phyloP scores from a whole-genome alignment of 2,888 invertebrate species.

The Yponomeuta cagnagella region DNA sequence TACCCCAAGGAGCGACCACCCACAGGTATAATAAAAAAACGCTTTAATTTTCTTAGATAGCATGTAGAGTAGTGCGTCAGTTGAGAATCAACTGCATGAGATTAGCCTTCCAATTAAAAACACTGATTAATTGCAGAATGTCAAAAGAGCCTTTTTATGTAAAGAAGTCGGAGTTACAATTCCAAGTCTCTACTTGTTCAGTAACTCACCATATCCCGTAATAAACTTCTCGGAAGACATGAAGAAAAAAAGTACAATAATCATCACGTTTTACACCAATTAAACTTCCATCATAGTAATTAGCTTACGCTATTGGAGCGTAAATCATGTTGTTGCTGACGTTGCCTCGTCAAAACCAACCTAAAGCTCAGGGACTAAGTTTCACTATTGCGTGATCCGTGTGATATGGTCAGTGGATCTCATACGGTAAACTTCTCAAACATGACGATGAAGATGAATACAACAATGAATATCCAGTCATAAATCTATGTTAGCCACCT shows the following conservation, averaged over 20 bases:
- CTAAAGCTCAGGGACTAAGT: conserved; percentile 7
- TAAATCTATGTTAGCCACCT: neutral
- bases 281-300: conserved; percentile 36
- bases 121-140: neutral
- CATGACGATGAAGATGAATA: conserved; percentile 32
- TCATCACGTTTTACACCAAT: conserved; percentile 35
- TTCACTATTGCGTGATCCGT: conserved; percentile 16
- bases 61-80: neutral
- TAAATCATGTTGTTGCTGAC: conserved; percentile 17
- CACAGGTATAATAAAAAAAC: conserved; percentile 76
- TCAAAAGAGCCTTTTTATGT: neutral
- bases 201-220: conserved; percentile 6
- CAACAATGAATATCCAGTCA: conserved; percentile 5
- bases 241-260: conserved; percentile 21
- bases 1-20: conserved; percentile 94
- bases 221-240: neutral
- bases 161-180: neutral
- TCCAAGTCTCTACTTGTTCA: neutral
- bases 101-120: neutral
- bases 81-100: neutral
- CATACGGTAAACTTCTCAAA: conserved; percentile 45
- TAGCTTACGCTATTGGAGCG: conserved; percentile 35
- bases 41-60: too few species aligned
- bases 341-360: neutral
- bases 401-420: conserved; percentile 41